Evolutionary conservation across 2,888 invertebrate genomes (phyloP).

Genomic region (Aquatica leii): DNA sequence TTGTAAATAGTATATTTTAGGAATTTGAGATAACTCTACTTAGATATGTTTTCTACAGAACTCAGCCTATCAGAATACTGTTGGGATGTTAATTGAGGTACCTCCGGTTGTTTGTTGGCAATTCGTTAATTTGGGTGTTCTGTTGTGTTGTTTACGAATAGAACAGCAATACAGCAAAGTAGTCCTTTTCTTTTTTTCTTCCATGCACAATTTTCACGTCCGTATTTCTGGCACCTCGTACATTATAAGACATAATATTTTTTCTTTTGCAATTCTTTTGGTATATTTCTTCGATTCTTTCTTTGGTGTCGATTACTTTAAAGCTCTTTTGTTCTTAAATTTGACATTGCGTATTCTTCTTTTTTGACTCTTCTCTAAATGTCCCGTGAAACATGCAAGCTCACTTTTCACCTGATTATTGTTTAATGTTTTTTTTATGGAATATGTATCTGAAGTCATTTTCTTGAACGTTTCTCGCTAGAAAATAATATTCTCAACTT

Average conservation of each 20-base stretch:
- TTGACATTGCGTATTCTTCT: conserved; percentile 14
- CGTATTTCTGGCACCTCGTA: neutral
- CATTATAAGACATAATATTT: neutral
- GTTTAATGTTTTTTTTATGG: conserved; percentile 8
- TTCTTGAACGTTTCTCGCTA: neutral
- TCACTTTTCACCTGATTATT: conserved; percentile 2
- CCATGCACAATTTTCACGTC: conserved; percentile 7
- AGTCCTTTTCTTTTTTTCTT: conserved; percentile 1
- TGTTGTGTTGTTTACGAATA: conserved; percentile 4
- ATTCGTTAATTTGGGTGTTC: neutral
- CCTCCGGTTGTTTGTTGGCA: neutral
- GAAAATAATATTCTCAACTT: conserved; percentile 4
- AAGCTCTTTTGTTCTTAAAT: conserved; percentile 16
- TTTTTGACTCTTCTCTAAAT: conserved; percentile 8
- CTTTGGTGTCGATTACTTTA: conserved; percentile 11
- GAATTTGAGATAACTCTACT: neutral
- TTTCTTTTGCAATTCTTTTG: neutral
- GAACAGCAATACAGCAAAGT: neutral
- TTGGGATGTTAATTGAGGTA: conserved; percentile 5
- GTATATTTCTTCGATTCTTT: neutral
- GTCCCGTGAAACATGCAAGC: neutral
- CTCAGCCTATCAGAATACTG: conserved; percentile 1
- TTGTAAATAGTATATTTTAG: conserved; percentile 2
- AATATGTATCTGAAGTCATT: neutral
- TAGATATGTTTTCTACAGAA: neutral